Evolutionary conservation across 2,797 vertebrate genomes (phyloP).

Genomic region (Smutsia gigantea): DNA sequence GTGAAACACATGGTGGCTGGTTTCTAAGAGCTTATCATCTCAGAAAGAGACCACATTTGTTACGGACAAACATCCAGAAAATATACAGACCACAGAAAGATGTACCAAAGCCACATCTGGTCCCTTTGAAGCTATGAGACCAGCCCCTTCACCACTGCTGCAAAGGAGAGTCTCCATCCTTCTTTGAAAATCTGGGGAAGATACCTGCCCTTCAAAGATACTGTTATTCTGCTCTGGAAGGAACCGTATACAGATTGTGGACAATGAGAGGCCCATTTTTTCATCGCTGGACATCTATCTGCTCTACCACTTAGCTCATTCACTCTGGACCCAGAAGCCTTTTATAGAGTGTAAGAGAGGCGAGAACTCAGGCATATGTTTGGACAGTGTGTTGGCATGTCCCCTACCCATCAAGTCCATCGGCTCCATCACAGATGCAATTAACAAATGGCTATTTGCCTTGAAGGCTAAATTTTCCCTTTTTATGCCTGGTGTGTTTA

Average conservation of each 20-base stretch:
- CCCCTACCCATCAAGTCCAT: background rate
- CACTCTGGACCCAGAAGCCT: background rate
- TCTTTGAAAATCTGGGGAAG: constrained; percentile 36
- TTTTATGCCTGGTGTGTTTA: constrained; percentile 42
- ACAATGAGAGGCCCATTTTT: background rate
- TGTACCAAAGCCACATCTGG: constrained; percentile 28
- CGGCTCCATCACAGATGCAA: constrained; percentile 47
- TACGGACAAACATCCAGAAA: constrained; percentile 14
- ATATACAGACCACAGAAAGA: constrained; percentile 5
- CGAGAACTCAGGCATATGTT: constrained; percentile 41
- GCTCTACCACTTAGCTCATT: constrained; percentile 15
- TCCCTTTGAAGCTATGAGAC: constrained; percentile 36
- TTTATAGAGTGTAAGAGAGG: constrained; percentile 3
- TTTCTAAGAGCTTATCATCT: constrained; percentile 20
- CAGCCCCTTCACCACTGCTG: background rate
- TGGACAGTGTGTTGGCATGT: constrained; percentile 41
- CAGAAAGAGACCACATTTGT: background rate
- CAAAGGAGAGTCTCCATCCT: background rate
- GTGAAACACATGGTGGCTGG: constrained; percentile 17
- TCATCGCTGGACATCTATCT: constrained; percentile 52
- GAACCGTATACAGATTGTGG: background rate
- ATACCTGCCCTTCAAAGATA: constrained; percentile 27
- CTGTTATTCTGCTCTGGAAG: background rate
- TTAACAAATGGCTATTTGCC: constrained; percentile 10
- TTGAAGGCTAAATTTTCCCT: constrained; percentile 28